Conservation (phyloP, 1,140 invertebrate species). For the Rhagoletis pomonella region DNA sequence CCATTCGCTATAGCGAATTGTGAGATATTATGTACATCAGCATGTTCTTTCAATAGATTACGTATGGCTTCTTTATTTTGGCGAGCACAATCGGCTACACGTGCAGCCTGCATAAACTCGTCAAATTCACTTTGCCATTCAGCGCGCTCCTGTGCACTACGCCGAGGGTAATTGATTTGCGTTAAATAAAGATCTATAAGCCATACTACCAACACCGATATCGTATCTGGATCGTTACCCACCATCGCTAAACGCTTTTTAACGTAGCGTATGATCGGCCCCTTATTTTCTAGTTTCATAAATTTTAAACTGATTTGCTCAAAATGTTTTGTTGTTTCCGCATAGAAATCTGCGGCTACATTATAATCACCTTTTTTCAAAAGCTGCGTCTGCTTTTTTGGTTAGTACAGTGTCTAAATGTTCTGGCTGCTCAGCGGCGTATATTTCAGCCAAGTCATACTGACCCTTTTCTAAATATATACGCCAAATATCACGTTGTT, state of each 20-base stretch:
- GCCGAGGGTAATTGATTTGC: conserved; percentile 80
- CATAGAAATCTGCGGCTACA: conserved; percentile 90
- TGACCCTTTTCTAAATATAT: conserved; percentile 91
- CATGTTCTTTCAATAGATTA: conserved; percentile 93
- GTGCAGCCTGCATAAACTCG: conserved; percentile 79
- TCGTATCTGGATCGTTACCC: conserved; percentile 78
- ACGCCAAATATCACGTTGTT: conserved; percentile 92
- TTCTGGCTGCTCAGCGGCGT: conserved; percentile 84
- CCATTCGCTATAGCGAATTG: conserved; percentile 88
- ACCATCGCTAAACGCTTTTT: conserved; percentile 80
- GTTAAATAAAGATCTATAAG: conserved; percentile 93
- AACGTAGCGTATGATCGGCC: conserved; percentile 91
- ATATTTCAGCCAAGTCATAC: conserved; percentile 90
- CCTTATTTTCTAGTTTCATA: conserved; percentile 86
- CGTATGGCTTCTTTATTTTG: conserved; percentile 89
- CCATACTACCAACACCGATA: conserved; percentile 95
- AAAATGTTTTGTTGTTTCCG: conserved; percentile 92
- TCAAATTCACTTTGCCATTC: conserved; percentile 81
- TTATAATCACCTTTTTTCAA: conserved; percentile 87
- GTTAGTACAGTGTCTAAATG: conserved; percentile 89
- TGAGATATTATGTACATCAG: conserved; percentile 91
- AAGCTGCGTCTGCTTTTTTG: conserved; percentile 92
- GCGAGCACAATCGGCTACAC: conserved; percentile 83
- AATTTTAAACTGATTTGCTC: conserved; percentile 96
- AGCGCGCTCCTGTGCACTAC: conserved; percentile 76